Base-by-base conservation (phyloP, 2,113 vertebrate species). In the Neotoma lepida region DNA sequence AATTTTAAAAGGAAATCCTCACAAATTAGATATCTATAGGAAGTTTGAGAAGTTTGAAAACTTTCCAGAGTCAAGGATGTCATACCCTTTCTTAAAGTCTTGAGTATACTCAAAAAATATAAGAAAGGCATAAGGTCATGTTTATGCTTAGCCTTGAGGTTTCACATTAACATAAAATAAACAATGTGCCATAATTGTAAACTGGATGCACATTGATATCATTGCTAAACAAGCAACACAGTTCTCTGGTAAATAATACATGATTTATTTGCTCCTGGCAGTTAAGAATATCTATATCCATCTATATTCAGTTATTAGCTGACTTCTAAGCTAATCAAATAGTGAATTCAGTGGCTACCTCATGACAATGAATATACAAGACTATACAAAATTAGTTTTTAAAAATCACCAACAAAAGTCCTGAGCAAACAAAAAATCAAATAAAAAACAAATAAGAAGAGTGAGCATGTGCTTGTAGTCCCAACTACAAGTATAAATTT, bases 331-430 rank as follows among this genome's bases (percentile, higher is more conserved):
- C 18, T 85, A 87, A 87, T 33, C 4, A 33, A 94, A 18, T 44
- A 93, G 41, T 91, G 6, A 80, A 9, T 77, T 77, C 18, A 82
- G 1, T 92, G 58, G 20, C 7, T 51, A 90, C 44, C 58, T 2
- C 28, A 61, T 78, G 46, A 44, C 13, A 81, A 89, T 26, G 35
- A 91, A 89, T 76, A 89, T 3, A 46, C 4, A 89, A 81, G 44
- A 56, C 17, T 68, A 74, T 58, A 56, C 12, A 84, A 15, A 88
- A 77, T 89, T 87, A 66, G 5, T 46, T 81, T 24, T 71, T 10
- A 70, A 96, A 89, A 92, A 30, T 93, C 26, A 93, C 5, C 63
- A 80, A 91, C 51, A 68, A 91, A 82, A 51, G 14, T 87, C 71
- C 6, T 58, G 39, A 14, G 58, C 46, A 58, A 94, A 70, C 17